These are phyloP conservation scores for Nymphalis urticae DNA, from an alignment of 2,888 invertebrate species.

Conservation along the genomic window DNA sequence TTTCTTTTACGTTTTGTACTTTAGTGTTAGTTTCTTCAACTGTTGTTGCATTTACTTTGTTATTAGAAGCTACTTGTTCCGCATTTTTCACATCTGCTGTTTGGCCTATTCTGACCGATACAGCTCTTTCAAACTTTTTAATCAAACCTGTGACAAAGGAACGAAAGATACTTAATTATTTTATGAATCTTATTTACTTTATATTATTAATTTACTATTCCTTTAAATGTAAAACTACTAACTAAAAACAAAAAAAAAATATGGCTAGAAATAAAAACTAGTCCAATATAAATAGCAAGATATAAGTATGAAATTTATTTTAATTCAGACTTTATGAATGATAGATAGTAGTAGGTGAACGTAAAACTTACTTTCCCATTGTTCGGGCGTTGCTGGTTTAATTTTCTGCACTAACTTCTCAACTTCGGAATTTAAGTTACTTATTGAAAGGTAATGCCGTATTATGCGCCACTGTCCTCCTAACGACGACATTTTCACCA, in stretches of 20 bases:
- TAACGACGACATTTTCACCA: constrained; percentile 62
- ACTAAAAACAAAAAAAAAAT: no score
- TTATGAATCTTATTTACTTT: background rate
- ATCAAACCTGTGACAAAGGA: constrained; percentile 55
- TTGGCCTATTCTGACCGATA: constrained; percentile 50
- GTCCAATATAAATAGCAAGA: no score
- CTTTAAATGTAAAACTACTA: no score
- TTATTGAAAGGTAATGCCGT: constrained; percentile 66
- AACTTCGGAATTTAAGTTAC: constrained; percentile 63
- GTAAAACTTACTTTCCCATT: constrained; percentile 70
- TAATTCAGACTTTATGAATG: background rate
- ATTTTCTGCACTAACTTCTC: constrained; percentile 68
- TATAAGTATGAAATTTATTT: background rate
- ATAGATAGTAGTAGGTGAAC: background rate
- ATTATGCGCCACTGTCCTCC: constrained; percentile 74
- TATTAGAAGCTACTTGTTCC: constrained; percentile 35
- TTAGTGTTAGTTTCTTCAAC: constrained; percentile 46
- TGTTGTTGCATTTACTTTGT: constrained; percentile 46
- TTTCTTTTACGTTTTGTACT: constrained; percentile 36
- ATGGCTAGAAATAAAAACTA: no score
- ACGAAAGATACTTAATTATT: no score
- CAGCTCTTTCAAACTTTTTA: constrained; percentile 60
- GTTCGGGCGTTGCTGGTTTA: constrained; percentile 63
- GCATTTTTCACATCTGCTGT: constrained; percentile 42
- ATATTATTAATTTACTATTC: no score